Conservation (phyloP, 2,113 vertebrate genomes). For the Salvelinus namaycush region DNA sequence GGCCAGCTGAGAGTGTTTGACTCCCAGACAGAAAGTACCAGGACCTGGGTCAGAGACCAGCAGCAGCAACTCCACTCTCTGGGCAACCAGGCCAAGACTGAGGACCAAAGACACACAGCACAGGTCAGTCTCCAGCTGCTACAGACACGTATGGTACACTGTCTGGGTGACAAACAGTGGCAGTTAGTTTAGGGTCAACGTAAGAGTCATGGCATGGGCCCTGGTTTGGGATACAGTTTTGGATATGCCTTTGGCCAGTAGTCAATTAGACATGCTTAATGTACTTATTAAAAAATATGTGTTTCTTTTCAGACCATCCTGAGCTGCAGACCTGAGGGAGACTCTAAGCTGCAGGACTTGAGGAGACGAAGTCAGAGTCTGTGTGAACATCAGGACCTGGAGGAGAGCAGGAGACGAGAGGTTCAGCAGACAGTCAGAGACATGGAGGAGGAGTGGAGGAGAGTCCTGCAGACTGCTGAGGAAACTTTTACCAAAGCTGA, state of each 20-base stretch:
- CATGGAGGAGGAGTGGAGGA: conserved; percentile 55
- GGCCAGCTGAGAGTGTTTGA: conserved; percentile 33
- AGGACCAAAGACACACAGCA: conserved; percentile 49
- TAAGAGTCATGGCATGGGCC: too few relatives aligned
- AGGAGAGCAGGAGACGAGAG: conserved; percentile 25
- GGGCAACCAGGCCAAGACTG: conserved; percentile 12
- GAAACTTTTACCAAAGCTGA: conserved; percentile 46
- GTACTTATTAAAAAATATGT: neutral
- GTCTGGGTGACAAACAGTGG: too few relatives aligned
- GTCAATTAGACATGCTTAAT: too few relatives aligned
- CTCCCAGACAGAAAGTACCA: conserved; percentile 24
- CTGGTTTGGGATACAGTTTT: too few relatives aligned
- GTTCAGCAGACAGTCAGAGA: conserved; percentile 31
- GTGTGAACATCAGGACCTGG: conserved; percentile 36
- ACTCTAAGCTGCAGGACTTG: conserved; percentile 53
- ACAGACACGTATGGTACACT: too few relatives aligned
- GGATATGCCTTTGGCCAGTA: too few relatives aligned
- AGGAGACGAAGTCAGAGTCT: conserved; percentile 43
- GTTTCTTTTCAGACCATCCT: conserved; percentile 53
- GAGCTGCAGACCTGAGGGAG: conserved; percentile 49
- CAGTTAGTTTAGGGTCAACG: too few relatives aligned
- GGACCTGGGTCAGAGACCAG: conserved; percentile 44
- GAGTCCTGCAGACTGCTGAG: conserved; percentile 46
- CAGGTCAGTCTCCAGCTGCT: conserved; percentile 51
- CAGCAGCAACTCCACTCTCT: conserved; percentile 29